A percentile compares a stretch with the other conserved stretches of the same genome.
These are phyloP conservation scores for Dromaius novaehollandiae DNA, from an alignment of 2,113 vertebrate species.

Conservation along the genomic window DNA sequence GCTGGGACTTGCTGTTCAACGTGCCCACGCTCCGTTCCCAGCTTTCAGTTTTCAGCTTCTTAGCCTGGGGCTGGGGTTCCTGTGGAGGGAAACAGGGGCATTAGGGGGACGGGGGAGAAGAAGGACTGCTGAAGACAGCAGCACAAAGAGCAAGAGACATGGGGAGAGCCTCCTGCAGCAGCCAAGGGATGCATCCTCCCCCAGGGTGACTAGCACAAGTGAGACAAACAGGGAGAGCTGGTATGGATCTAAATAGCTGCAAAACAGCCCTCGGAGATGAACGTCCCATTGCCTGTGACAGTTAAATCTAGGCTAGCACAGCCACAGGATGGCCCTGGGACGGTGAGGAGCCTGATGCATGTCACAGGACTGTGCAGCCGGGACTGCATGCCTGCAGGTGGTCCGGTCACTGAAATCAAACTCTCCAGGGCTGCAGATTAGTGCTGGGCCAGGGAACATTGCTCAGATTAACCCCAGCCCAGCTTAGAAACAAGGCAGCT, in stretches of 20 bases:
- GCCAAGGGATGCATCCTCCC: neutral
- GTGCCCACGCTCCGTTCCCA: slow-evolving; percentile 86
- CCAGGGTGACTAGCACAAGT: rapidly evolving
- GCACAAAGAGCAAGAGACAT: neutral
- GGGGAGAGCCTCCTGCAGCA: rapidly evolving
- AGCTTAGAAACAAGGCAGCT: neutral
- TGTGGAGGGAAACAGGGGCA: neutral
- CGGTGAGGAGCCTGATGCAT: neutral
- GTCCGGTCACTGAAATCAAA: neutral
- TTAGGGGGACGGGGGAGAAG: neutral
- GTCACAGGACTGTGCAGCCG: neutral
- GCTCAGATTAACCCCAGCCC: slow-evolving; percentile 19
- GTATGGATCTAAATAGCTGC: neutral
- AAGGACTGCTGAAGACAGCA: neutral
- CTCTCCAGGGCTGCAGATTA: neutral
- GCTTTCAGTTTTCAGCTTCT: slow-evolving; percentile 80
- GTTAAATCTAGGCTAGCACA: neutral
- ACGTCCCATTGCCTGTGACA: rapidly evolving
- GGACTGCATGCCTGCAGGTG: neutral
- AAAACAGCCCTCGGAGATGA: neutral
- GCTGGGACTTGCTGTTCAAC: slow-evolving; percentile 66
- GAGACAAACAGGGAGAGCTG: neutral
- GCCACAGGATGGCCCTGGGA: rapidly evolving
- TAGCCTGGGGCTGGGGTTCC: slow-evolving; percentile 55
- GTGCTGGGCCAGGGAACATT: neutral